phyloP scores from a whole-genome alignment of 2,888 invertebrate species.

The Hirudinaria manillensis region DNA sequence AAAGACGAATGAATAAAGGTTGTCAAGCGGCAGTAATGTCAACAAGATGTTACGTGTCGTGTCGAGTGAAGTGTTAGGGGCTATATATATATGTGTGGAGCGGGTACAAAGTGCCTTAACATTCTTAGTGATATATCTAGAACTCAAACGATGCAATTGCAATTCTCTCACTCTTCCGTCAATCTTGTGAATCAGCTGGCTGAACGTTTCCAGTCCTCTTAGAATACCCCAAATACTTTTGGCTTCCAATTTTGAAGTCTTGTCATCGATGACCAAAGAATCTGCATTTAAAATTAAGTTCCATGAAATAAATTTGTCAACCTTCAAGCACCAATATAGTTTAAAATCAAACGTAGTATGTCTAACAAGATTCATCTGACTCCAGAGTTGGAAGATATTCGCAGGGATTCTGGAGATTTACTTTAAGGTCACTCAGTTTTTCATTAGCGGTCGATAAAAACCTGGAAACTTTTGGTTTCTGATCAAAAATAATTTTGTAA shows the following conservation, averaged over 20 bases:
- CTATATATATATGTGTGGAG: no score
- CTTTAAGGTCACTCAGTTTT: conserved; percentile 52
- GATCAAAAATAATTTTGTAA: conserved; percentile 54
- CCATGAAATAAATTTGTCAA: neutral
- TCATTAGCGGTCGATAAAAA: neutral
- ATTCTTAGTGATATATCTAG: conserved; percentile 81
- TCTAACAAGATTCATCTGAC: conserved; percentile 70
- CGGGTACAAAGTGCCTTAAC: conserved; percentile 73
- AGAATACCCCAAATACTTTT: conserved; percentile 72
- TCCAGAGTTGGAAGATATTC: conserved; percentile 63
- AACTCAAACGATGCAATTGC: conserved; percentile 69
- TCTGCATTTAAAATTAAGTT: conserved; percentile 41
- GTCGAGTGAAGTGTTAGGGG: no score
- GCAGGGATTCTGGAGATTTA: conserved; percentile 63
- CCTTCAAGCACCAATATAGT: neutral
- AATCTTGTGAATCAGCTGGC: conserved; percentile 63
- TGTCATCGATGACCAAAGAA: conserved; percentile 60
- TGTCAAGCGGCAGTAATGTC: conserved; percentile 60
- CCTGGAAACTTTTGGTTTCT: neutral
- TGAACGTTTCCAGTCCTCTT: conserved; percentile 78
- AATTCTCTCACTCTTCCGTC: neutral
- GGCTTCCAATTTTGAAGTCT: conserved; percentile 46
- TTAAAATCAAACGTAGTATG: neutral
- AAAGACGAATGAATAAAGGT: conserved; percentile 88
- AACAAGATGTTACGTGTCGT: conserved; percentile 65